These are phyloP conservation scores for Acronicta aceris DNA, from an alignment of 2,888 invertebrate genomes.

Conservation along the genomic window DNA sequence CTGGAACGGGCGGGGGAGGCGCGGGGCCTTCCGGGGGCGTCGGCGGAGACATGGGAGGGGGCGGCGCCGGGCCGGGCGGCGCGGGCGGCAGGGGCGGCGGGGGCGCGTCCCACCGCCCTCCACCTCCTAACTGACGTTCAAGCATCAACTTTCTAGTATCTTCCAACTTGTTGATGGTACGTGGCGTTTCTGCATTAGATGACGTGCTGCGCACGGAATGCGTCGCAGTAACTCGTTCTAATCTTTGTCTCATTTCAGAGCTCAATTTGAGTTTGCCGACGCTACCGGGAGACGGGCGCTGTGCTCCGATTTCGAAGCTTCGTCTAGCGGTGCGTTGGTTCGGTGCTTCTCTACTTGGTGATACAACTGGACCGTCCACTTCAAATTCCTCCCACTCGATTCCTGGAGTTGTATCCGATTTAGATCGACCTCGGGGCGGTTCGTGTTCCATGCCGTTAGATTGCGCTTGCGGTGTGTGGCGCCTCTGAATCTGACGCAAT, in stretches of 20 bases:
- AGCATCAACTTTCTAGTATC: slow-evolving; percentile 95
- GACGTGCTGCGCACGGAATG: slow-evolving; percentile 95
- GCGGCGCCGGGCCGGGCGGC: slow-evolving; percentile 89
- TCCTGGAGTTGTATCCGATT: slow-evolving; percentile 85
- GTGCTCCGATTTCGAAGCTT: slow-evolving; percentile 94
- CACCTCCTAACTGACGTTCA: slow-evolving; percentile 94
- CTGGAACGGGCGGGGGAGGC: slow-evolving; percentile 88
- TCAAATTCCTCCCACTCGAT: slow-evolving; percentile 97
- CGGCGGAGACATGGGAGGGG: slow-evolving; percentile 90
- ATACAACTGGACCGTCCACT: slow-evolving; percentile 88
- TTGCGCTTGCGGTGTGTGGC: slow-evolving; percentile 93
- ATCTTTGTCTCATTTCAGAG: slow-evolving; percentile 96
- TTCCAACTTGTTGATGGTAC: slow-evolving; percentile 94
- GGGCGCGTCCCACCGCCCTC: slow-evolving; percentile 90
- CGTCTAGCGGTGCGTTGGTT: slow-evolving; percentile 85
- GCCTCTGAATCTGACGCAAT: slow-evolving; percentile 94
- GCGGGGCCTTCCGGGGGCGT: slow-evolving; percentile 90
- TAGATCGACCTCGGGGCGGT: slow-evolving; percentile 79
- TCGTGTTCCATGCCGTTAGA: slow-evolving; percentile 81
- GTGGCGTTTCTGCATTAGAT: slow-evolving; percentile 91
- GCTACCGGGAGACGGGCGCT: slow-evolving; percentile 95
- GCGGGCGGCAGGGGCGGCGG: slow-evolving; percentile 91
- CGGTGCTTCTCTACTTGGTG: slow-evolving; percentile 81
- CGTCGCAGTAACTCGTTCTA: slow-evolving; percentile 96
- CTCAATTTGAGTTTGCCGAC: slow-evolving; percentile 97